Conservation (phyloP, 2,888 invertebrate genomes). For the Cecidostiba fungosa region DNA sequence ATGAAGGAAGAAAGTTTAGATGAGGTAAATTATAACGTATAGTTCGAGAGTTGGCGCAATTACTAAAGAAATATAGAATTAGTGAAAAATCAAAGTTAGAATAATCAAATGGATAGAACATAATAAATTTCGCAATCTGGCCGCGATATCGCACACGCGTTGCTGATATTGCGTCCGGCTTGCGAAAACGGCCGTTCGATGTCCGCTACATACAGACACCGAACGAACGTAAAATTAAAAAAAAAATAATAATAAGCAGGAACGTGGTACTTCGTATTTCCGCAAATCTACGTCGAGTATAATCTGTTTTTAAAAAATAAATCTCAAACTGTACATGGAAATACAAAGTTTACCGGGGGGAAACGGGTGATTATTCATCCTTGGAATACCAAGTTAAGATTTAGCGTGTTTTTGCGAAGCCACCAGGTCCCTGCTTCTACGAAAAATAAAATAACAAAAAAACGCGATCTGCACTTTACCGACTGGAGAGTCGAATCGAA, state of each 20-base stretch:
- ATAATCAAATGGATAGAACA: constrained; percentile 30
- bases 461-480: constrained; percentile 60
- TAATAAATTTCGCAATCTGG: constrained; percentile 26
- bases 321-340: background rate
- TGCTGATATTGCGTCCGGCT: constrained; percentile 22
- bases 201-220: background rate
- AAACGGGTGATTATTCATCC: constrained; percentile 5
- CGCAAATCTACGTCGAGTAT: background rate
- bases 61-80: constrained; percentile 48
- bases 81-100: constrained; percentile 49
- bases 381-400: constrained; percentile 14
- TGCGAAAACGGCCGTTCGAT: constrained; percentile 5
- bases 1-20: constrained; percentile 31
- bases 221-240: constrained; percentile 31
- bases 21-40: constrained; percentile 37
- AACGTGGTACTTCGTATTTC: constrained; percentile 51
- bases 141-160: background rate
- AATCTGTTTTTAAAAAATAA: background rate
- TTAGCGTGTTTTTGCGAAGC: constrained; percentile 15
- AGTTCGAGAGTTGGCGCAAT: constrained; percentile 23
- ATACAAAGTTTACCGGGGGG: constrained; percentile 19
- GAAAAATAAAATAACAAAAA: constrained; percentile 43
- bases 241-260: constrained; percentile 47
- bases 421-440: constrained; percentile 53
- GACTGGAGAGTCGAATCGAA: constrained; percentile 17